Conservation (phyloP, 2,113 vertebrate species). For the Mus musculus region GRCm39 chr5:89292001-89292500, state of each 20-base stretch:
- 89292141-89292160: not conserved
- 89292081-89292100: not conserved
- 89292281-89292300: not conserved
- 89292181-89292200: not conserved
- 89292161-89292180: not conserved
- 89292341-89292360: not conserved
- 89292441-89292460: not conserved
- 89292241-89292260: not conserved
- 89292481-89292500: not conserved
- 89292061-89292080: not conserved
- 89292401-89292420: not conserved
- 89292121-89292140: not conserved
- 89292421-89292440: not conserved
- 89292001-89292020: not conserved
- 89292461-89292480: not conserved
- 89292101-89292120: not conserved
- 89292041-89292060: not conserved
- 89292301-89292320: not conserved
- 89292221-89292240: not conserved
- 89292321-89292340: too few relatives aligned
- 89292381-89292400: not conserved
- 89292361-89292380: not conserved
- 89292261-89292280: not conserved
- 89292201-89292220: not conserved
- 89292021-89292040: not conserved